These are phyloP conservation scores for Adrianichthys oophorus DNA, from an alignment of 2,797 vertebrate genomes.

Conservation along the genomic window DNA sequence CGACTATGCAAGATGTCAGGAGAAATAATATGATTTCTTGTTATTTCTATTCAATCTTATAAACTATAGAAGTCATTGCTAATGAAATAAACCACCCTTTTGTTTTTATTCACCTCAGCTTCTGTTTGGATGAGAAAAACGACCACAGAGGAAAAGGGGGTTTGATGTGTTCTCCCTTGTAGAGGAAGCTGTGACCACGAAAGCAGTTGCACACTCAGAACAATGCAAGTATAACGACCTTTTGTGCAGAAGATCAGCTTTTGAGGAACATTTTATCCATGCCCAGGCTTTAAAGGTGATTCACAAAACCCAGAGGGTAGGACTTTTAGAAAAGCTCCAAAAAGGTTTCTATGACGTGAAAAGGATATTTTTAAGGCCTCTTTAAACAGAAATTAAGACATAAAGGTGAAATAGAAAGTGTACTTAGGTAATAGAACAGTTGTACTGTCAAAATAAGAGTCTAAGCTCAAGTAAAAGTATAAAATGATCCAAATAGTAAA, in stretches of 20 bases:
- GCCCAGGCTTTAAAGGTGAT: constrained; percentile 7
- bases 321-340: constrained; percentile 8
- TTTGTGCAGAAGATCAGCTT: constrained; percentile 1
- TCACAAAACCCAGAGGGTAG: constrained; percentile 32
- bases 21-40: too few relatives aligned
- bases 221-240: neutral
- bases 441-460: too few relatives aligned
- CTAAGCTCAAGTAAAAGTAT: too few relatives aligned
- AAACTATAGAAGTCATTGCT: neutral
- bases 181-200: constrained; percentile 21
- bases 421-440: too few relatives aligned
- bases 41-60: neutral
- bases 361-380: too few relatives aligned
- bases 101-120: neutral
- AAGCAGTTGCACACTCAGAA: constrained; percentile 1
- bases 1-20: neutral
- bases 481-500: too few relatives aligned
- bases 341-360: too few relatives aligned
- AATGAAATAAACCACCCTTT: neutral
- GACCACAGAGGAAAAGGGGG: neutral
- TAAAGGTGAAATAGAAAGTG: too few relatives aligned
- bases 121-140: neutral
- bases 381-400: too few relatives aligned
- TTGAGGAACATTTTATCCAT: neutral
- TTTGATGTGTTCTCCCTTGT: neutral